Evolutionary conservation across 2,113 vertebrate species (phyloP).

Genomic region (Synchiropus splendidus): DNA sequence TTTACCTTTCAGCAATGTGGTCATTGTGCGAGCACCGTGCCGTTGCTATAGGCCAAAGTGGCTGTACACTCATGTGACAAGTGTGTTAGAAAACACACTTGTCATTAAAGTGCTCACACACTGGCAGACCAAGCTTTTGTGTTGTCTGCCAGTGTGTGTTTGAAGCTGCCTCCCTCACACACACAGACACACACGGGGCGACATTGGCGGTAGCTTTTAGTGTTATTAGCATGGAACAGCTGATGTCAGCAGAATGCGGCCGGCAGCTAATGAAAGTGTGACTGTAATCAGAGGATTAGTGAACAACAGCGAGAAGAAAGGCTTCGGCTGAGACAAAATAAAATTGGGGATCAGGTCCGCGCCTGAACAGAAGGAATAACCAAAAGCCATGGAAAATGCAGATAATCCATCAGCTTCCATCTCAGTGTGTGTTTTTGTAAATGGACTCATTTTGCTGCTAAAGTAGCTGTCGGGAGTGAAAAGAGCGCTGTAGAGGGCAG

Average conservation of each 20-base stretch:
- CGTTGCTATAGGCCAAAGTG: too few relatives aligned
- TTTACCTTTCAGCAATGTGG: too few relatives aligned
- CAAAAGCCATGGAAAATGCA: constrained; percentile 12
- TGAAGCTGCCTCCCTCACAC: constrained; percentile 9
- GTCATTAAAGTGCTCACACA: neutral
- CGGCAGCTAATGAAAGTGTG: constrained; percentile 46
- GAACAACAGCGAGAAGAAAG: constrained; percentile 2
- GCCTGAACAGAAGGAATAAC: constrained; percentile 12
- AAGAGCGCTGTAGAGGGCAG: constrained; percentile 3
- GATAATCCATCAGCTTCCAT: constrained; percentile 19
- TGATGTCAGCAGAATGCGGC: constrained; percentile 44
- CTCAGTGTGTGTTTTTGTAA: constrained; percentile 10
- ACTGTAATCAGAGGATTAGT: constrained; percentile 46
- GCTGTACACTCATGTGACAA: too few relatives aligned
- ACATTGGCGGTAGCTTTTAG: constrained; percentile 28
- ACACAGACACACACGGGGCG: too few relatives aligned
- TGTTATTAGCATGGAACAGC: constrained; percentile 38
- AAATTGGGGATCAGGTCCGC: constrained; percentile 16
- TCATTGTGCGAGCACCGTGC: too few relatives aligned
- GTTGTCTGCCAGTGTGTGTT: constrained; percentile 9
- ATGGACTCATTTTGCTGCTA: constrained; percentile 17
- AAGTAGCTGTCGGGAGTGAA: neutral
- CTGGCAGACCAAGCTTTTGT: neutral
- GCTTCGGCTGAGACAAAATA: constrained; percentile 9
- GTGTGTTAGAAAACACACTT: too few relatives aligned